Evolutionary conservation across 2,888 invertebrate genomes (phyloP).

Genomic region (Bellardia bayeri): DNA sequence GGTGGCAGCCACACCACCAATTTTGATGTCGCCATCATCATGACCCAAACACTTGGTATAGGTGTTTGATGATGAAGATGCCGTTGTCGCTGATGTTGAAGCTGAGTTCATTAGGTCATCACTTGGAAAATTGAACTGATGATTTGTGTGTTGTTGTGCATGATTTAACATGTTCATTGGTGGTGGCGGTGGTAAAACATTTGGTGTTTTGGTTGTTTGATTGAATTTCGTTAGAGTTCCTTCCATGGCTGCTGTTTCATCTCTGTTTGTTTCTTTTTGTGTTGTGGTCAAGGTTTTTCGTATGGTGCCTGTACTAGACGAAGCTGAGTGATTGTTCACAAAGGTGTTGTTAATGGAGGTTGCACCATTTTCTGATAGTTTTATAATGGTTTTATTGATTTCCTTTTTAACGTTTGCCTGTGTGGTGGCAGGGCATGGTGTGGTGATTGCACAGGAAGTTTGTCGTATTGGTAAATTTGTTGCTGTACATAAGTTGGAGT

Average conservation of each 20-base stretch:
- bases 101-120: slow-evolving; percentile 15
- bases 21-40: slow-evolving; percentile 61
- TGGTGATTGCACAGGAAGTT: not conserved
- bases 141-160: slow-evolving; percentile 15
- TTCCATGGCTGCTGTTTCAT: slow-evolving; percentile 45
- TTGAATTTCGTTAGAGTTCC: slow-evolving; percentile 68
- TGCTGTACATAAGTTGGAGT: slow-evolving; percentile 58
- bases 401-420: slow-evolving; percentile 74
- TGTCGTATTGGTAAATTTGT: slow-evolving; percentile 60
- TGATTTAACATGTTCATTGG: slow-evolving; percentile 57
- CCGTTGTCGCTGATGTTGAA: not conserved
- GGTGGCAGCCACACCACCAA: slow-evolving; percentile 66
- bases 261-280: slow-evolving; percentile 23
- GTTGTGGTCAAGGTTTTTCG: slow-evolving; percentile 60
- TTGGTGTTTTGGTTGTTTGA: slow-evolving; percentile 33
- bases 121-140: slow-evolving; percentile 27
- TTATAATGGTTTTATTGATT: slow-evolving; percentile 89
- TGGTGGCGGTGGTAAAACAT: slow-evolving; percentile 69
- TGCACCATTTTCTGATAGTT: slow-evolving; percentile 88
- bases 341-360: slow-evolving; percentile 89
- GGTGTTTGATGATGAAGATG: slow-evolving; percentile 30
- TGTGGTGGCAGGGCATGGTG: slow-evolving; percentile 37
- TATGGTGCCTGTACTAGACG: slow-evolving; percentile 74
- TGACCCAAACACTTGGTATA: slow-evolving; percentile 30
- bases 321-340: slow-evolving; percentile 75